These are phyloP conservation scores for Numenius arquata DNA, from an alignment of 2,113 vertebrate species.

Conservation along the genomic window DNA sequence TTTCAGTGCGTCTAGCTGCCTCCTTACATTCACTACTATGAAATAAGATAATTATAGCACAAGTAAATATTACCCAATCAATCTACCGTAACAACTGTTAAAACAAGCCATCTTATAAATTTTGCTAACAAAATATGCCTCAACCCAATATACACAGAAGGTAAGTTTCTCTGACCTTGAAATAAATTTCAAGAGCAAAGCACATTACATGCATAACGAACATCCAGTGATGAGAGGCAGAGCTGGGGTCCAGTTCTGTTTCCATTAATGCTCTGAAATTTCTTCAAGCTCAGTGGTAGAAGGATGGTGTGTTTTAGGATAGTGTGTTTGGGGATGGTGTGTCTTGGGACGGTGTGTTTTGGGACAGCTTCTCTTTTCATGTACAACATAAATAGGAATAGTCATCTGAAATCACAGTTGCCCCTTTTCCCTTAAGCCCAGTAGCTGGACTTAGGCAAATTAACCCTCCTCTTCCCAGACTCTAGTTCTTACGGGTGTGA, in stretches of 20 bases:
- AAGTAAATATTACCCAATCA: slow-evolving; percentile 56
- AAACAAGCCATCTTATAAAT: slow-evolving; percentile 58
- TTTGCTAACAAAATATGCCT: slow-evolving; percentile 37
- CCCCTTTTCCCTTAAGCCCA: background rate
- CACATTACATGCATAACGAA: background rate
- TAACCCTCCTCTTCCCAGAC: background rate
- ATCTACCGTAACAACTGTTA: slow-evolving; percentile 57
- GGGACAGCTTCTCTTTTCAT: background rate
- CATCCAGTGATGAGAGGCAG: background rate
- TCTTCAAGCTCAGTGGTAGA: background rate
- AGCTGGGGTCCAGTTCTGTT: background rate
- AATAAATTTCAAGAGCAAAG: slow-evolving; percentile 32
- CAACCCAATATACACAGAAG: slow-evolving; percentile 12
- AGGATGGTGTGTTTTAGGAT: background rate
- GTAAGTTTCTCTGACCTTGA: slow-evolving; percentile 26
- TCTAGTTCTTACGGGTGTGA: background rate
- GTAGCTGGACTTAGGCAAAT: background rate
- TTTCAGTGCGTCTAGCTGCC: slow-evolving; percentile 3
- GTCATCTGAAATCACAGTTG: background rate
- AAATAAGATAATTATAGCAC: slow-evolving; percentile 62
- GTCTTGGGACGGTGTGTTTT: background rate
- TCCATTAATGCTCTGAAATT: background rate
- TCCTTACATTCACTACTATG: background rate
- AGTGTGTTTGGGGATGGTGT: background rate
- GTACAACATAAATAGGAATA: background rate